phyloP scores from a whole-genome alignment of 2,888 invertebrate species.

The Epistrophe grossulariae region DNA sequence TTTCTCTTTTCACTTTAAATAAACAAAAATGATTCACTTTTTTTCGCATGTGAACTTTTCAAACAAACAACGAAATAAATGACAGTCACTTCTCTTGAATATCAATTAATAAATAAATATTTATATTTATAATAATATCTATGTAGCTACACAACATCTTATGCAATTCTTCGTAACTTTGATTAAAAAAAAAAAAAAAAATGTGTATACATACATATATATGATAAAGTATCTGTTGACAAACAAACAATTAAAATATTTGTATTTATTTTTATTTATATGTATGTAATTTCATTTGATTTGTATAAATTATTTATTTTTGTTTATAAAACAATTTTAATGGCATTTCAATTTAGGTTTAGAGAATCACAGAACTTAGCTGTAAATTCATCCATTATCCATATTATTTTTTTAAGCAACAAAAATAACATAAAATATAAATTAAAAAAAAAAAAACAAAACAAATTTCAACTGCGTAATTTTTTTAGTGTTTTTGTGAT shows the following conservation, averaged over 20 bases:
- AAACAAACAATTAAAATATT: conserved; percentile 21
- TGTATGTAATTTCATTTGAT: neutral
- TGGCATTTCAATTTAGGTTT: neutral
- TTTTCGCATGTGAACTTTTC: conserved; percentile 3
- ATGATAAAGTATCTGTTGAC: conserved; percentile 34
- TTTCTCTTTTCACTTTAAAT: neutral
- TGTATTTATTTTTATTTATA: neutral
- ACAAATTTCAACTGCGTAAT: neutral
- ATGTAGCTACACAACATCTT: neutral
- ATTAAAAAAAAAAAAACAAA: neutral
- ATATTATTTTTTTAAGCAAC: neutral
- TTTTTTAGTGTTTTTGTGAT: neutral
- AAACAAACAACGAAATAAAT: neutral
- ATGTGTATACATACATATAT: no score
- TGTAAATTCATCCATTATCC: neutral
- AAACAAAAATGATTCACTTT: conserved; percentile 12
- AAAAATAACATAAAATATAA: neutral
- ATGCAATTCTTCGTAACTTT: conserved; percentile 14
- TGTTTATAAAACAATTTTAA: neutral
- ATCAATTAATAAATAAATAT: conserved; percentile 21
- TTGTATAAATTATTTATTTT: conserved; percentile 4
- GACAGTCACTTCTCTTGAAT: conserved; percentile 17
- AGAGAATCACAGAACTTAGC: neutral
- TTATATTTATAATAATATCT: neutral
- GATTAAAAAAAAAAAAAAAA: neutral